These are phyloP conservation scores for Astatotilapia flaviijosephi DNA, from an alignment of 2,113 vertebrate genomes.

Conservation along the genomic window DNA sequence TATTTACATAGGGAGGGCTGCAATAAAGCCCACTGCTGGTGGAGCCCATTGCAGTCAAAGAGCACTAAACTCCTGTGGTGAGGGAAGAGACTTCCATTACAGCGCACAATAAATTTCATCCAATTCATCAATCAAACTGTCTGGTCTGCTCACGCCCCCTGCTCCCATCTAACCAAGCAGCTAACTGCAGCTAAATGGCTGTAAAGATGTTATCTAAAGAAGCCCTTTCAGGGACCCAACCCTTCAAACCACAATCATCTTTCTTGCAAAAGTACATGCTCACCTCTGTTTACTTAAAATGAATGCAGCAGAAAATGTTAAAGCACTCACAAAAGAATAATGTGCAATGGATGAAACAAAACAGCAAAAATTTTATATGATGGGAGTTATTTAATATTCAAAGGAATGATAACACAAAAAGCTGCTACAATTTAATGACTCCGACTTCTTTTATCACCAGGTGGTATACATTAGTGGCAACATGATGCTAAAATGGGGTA, in stretches of 20 bases:
- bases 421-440: background rate
- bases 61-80: background rate
- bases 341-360: background rate
- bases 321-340: background rate
- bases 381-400: background rate
- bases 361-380: background rate
- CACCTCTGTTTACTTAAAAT: background rate
- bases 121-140: slow-evolving; percentile 11
- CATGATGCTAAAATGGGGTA: background rate
- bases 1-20: background rate
- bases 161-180: background rate
- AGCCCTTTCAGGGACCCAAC: background rate
- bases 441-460: background rate
- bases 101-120: background rate
- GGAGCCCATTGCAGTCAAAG: background rate
- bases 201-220: background rate
- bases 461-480: background rate
- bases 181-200: background rate
- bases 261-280: background rate
- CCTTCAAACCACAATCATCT: background rate
- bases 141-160: background rate
- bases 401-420: background rate
- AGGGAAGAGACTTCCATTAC: background rate
- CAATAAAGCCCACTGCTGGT: background rate
- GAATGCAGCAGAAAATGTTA: background rate